These are phyloP conservation scores for Mallotus villosus DNA, from an alignment of 2,797 vertebrate genomes.

Conservation along the genomic window DNA sequence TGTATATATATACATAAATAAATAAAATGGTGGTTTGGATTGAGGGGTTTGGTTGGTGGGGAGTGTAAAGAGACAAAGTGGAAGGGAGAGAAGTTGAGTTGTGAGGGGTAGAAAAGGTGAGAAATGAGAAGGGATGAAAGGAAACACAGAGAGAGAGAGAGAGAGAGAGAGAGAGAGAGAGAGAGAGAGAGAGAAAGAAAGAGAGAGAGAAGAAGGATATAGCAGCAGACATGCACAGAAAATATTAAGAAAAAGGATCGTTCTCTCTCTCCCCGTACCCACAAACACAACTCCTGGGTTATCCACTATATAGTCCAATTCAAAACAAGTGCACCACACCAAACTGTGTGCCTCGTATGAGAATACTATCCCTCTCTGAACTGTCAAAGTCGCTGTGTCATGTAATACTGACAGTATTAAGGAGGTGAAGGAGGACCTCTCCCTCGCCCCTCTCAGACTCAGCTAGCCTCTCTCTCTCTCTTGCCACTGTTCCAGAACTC, in stretches of 20 bases:
- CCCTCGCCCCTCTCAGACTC: slow-evolving; percentile 33
- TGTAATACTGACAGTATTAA: slow-evolving; percentile 11
- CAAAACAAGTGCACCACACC: slow-evolving; percentile 29
- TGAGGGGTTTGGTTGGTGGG: too few species aligned
- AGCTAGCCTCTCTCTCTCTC: slow-evolving; percentile 20
- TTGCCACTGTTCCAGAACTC: background rate
- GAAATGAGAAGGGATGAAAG: slow-evolving; percentile 12
- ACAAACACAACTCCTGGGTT: slow-evolving; percentile 24
- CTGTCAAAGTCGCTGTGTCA: background rate
- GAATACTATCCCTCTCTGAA: slow-evolving; percentile 16
- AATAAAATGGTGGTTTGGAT: slow-evolving; percentile 11
- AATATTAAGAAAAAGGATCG: too few species aligned
- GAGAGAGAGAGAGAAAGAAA: too few species aligned
- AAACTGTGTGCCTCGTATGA: slow-evolving; percentile 26
- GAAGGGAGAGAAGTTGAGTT: too few species aligned
- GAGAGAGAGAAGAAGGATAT: slow-evolving; percentile 11
- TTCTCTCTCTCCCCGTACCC: background rate
- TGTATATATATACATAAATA: background rate
- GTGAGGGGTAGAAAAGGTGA: background rate
- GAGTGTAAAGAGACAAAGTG: slow-evolving; percentile 32
- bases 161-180: too few species aligned
- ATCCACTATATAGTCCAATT: too few species aligned
- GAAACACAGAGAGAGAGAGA: too few species aligned
- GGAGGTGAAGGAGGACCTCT: background rate
- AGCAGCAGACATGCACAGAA: background rate